Percentiles rank a stretch among this genome's conserved stretches.
phyloP scores from a whole-genome alignment of 2,113 vertebrate species.

The Paradoxurus hermaphroditus region DNA sequence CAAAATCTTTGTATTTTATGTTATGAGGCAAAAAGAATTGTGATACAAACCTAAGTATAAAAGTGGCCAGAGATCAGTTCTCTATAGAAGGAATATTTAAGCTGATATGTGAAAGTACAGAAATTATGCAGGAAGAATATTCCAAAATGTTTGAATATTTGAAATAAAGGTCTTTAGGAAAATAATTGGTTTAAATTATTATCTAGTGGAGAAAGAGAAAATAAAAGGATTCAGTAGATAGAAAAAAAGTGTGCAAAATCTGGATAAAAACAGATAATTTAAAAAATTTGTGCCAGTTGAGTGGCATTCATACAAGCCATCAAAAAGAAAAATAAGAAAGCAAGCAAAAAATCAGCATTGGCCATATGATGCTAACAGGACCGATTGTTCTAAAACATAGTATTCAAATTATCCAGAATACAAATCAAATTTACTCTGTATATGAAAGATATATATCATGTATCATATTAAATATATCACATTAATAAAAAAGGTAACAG shows the following conservation, averaged over 20 bases:
- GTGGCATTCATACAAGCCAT: neutral
- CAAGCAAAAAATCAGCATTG: neutral
- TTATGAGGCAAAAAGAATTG: neutral
- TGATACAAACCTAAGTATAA: neutral
- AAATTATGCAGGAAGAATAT: neutral
- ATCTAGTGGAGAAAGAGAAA: neutral
- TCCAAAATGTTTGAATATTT: neutral
- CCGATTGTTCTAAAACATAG: neutral
- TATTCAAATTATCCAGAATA: neutral
- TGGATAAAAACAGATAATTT: neutral
- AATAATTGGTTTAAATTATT: neutral
- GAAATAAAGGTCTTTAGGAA: neutral
- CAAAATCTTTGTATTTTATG: neutral
- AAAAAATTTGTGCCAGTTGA: neutral
- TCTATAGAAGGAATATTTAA: neutral
- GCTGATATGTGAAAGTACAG: neutral
- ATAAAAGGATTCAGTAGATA: neutral
- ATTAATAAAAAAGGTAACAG: neutral
- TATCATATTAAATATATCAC: neutral
- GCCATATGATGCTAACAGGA: neutral
- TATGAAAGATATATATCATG: neutral
- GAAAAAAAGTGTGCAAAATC: neutral
- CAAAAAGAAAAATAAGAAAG: neutral
- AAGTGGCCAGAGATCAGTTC: neutral
- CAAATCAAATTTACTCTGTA: neutral